Evolutionary conservation across 2,888 invertebrate genomes (phyloP).

Genomic region (Tholera decimalis): DNA sequence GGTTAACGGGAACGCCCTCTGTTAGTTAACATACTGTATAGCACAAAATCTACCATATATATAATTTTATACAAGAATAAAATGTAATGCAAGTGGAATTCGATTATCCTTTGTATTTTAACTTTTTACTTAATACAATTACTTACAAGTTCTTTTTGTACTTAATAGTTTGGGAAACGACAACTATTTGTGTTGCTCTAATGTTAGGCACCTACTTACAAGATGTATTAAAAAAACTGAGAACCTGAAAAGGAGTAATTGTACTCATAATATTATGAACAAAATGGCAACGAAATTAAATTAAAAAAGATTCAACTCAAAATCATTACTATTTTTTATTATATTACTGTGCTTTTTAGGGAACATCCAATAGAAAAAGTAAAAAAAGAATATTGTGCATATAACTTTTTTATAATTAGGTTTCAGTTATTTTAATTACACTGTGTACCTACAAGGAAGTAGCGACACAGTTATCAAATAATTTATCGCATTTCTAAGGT

Average conservation of each 20-base stretch:
- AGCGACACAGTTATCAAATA: neutral
- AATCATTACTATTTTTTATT: too few relatives aligned
- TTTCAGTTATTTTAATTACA: conserved; percentile 18
- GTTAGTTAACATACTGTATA: conserved; percentile 32
- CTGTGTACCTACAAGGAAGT: neutral
- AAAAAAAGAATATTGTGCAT: too few relatives aligned
- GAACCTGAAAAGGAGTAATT: neutral
- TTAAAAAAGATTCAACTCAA: too few relatives aligned
- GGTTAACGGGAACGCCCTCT: too few relatives aligned
- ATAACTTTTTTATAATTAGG: too few relatives aligned
- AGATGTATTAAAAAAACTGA: conserved; percentile 1
- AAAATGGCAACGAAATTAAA: neutral
- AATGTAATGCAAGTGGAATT: conserved; percentile 59
- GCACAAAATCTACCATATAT: conserved; percentile 41
- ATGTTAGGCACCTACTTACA: conserved; percentile 29
- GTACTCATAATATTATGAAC: neutral
- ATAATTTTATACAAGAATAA: conserved; percentile 57
- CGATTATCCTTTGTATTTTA: conserved; percentile 57
- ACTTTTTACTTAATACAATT: conserved; percentile 57
- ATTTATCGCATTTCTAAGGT: neutral
- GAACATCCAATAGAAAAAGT: too few relatives aligned
- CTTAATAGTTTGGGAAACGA: conserved; percentile 65
- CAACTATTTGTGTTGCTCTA: conserved; percentile 35
- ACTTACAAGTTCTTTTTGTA: conserved; percentile 71
- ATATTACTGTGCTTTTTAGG: too few relatives aligned